These are phyloP conservation scores for Neomonachus schauinslandi DNA, from an alignment of 2,113 vertebrate genomes.

Conservation along the genomic window DNA sequence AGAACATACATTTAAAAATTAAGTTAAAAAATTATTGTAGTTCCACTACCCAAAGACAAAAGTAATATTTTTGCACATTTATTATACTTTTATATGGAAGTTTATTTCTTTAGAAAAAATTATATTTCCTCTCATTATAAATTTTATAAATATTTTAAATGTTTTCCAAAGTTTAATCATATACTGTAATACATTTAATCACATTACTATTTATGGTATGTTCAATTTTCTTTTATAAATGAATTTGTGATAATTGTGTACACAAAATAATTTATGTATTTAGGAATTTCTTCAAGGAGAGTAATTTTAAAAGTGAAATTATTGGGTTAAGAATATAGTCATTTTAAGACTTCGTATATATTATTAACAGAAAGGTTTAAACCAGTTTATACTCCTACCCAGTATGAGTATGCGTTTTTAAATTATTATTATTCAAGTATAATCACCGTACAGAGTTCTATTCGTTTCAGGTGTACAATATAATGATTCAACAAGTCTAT, in stretches of 20 bases:
- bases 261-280: background rate
- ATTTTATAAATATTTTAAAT: background rate
- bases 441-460: background rate
- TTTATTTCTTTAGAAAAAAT: background rate
- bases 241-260: background rate
- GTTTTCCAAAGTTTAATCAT: background rate
- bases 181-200: background rate
- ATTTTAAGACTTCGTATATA: conserved; percentile 15
- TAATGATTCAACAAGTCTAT: background rate
- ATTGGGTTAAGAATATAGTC: background rate
- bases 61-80: conserved; percentile 15
- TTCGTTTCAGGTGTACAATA: background rate
- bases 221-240: conserved; percentile 16
- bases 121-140: conserved; percentile 7
- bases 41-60: background rate
- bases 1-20: background rate
- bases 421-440: background rate
- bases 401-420: background rate
- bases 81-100: background rate
- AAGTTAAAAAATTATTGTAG: background rate
- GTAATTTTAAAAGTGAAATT: conserved; percentile 42
- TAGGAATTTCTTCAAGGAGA: background rate
- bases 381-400: background rate
- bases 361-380: conserved; percentile 25
- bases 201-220: background rate